A percentile compares a stretch with the other conserved stretches of the same genome.
Conservation (phyloP, 1,140 invertebrate species). For the Solen grandis region DNA sequence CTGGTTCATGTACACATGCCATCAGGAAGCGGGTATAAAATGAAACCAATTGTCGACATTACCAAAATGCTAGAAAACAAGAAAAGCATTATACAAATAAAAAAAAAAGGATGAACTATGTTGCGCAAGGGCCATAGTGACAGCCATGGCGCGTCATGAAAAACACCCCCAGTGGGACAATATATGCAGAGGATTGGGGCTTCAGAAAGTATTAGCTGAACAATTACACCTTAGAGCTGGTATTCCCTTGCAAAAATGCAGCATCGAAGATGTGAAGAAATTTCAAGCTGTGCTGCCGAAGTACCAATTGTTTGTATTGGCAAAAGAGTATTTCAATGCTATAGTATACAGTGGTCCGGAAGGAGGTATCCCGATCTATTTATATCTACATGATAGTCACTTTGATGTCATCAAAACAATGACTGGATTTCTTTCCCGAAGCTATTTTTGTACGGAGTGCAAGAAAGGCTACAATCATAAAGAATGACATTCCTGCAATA, state of each 20-base stretch:
- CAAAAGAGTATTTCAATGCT: neutral
- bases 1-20: constrained; percentile 17
- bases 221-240: constrained; percentile 4
- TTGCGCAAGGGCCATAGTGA: constrained; percentile 46
- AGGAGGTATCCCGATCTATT: neutral
- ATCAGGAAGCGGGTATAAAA: constrained; percentile 18
- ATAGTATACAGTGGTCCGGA: neutral
- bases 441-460: constrained; percentile 21
- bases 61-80: constrained; percentile 29
- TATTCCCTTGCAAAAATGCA: neutral
- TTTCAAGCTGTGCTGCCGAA: constrained; percentile 1
- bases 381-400: constrained; percentile 16
- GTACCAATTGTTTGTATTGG: neutral
- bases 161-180: constrained; percentile 13
- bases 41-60: constrained; percentile 26
- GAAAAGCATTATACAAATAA: constrained; percentile 39
- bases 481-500: constrained; percentile 21
- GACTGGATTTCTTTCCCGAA: constrained; percentile 20
- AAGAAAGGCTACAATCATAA: constrained; percentile 30
- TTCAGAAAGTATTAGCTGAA: constrained; percentile 3
- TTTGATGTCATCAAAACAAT: constrained; percentile 28
- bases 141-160: constrained; percentile 18
- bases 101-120: constrained; percentile 40
- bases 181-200: neutral
- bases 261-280: constrained; percentile 20